Evolutionary conservation across 2,113 vertebrate species (phyloP).

Genomic region (Myanophis thanlyinensis): DNA sequence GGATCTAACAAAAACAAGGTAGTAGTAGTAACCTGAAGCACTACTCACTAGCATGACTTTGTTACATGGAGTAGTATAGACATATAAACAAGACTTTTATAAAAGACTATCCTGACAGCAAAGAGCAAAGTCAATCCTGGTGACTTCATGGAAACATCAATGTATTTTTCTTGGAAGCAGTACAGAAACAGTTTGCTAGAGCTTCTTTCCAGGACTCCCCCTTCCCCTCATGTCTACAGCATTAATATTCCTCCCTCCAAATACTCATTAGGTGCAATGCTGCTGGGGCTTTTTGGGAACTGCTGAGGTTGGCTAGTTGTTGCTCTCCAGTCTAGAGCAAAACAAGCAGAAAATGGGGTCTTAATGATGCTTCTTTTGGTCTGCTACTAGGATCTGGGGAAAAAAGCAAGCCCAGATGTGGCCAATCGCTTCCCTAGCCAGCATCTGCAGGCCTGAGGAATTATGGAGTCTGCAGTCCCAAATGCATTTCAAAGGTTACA

Average conservation of each 20-base stretch:
- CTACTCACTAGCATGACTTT: background rate
- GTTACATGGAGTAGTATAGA: background rate
- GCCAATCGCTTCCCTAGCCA: background rate
- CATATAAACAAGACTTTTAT: background rate
- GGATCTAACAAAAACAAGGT: background rate
- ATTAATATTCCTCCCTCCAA: background rate
- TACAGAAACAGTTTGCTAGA: background rate
- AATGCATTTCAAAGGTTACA: background rate
- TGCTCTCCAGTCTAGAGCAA: background rate
- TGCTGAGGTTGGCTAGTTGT: background rate
- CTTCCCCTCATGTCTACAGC: background rate
- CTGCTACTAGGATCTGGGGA: background rate
- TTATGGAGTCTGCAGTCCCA: background rate
- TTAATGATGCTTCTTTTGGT: background rate
- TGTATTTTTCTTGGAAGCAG: background rate
- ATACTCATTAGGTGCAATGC: background rate
- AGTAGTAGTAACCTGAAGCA: background rate
- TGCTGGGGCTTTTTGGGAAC: background rate
- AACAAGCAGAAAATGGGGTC: background rate
- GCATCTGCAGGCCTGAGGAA: background rate
- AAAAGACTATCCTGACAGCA: background rate
- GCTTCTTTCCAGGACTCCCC: background rate
- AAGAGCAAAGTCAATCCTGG: background rate
- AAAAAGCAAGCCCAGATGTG: background rate
- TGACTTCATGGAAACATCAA: background rate